Percentiles rank a stretch among this genome's conserved stretches.
These are phyloP conservation scores for Acanthiza pusilla DNA, from an alignment of 2,797 vertebrate species.

Conservation along the genomic window DNA sequence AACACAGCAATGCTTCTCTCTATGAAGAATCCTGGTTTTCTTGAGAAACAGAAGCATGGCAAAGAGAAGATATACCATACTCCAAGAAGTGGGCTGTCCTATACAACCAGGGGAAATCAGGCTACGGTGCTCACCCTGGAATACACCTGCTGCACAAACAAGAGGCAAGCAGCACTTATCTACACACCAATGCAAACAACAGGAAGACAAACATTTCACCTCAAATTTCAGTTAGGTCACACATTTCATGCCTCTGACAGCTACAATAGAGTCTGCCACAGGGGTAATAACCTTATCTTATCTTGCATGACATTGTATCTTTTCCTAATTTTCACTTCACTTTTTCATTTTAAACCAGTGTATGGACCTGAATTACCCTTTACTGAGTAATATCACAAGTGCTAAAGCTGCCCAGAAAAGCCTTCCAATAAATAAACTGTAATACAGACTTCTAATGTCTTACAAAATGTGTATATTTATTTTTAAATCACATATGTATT, in stretches of 20 bases:
- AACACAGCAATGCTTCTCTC: not conserved
- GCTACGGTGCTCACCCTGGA: not conserved
- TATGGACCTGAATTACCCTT: not conserved
- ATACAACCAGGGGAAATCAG: not conserved
- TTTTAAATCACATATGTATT: not conserved
- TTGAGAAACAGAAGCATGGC: not conserved
- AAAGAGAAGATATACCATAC: not conserved
- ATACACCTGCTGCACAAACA: not conserved
- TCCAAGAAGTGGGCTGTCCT: not conserved
- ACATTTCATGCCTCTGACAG: not conserved
- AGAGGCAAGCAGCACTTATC: rapidly evolving
- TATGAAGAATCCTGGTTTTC: not conserved
- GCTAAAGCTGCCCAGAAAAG: not conserved
- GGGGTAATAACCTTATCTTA: not conserved
- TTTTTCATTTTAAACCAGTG: not conserved
- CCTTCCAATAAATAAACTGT: not conserved
- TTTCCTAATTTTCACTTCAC: not conserved
- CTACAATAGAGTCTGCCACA: not conserved
- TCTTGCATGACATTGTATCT: not conserved
- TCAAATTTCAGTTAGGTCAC: not conserved
- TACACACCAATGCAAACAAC: not conserved
- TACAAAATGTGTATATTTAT: not conserved
- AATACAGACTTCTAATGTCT: not conserved
- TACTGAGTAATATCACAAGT: not conserved
- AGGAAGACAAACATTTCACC: not conserved